A percentile compares a stretch with the other conserved stretches of the same genome.
Evolutionary conservation across 2,113 vertebrate genomes (phyloP).

Genomic region (Trochalopteron elliotii): DNA sequence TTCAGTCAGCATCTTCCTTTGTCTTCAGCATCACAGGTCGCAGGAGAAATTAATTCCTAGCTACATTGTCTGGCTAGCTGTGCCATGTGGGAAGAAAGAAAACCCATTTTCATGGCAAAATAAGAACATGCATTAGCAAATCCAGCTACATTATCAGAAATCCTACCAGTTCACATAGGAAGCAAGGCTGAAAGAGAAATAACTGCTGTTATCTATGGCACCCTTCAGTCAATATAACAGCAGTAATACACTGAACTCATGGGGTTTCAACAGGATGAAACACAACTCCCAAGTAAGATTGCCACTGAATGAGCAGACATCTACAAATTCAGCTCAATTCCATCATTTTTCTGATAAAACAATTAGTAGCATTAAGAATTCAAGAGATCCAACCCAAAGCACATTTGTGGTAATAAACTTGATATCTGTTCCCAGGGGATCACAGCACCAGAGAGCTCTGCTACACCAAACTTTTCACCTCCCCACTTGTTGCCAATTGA

Average conservation of each 20-base stretch:
- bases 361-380: neutral
- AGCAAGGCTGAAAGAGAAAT: neutral
- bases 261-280: neutral
- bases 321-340: neutral
- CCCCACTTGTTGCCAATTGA: neutral
- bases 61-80: neutral
- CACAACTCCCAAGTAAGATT: neutral
- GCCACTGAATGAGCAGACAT: neutral
- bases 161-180: neutral
- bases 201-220: neutral
- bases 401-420: neutral
- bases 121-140: constrained; percentile 4
- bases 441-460: neutral
- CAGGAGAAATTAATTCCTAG: constrained; percentile 20
- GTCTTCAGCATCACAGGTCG: neutral
- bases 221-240: neutral
- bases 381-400: neutral
- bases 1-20: constrained; percentile 30
- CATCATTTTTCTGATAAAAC: neutral
- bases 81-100: neutral
- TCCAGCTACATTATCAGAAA: neutral
- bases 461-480: neutral
- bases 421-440: neutral
- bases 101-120: constrained; percentile 12
- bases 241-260: neutral